phyloP scores from a whole-genome alignment of 2,797 vertebrate species.

The Dallia pectoralis region DNA sequence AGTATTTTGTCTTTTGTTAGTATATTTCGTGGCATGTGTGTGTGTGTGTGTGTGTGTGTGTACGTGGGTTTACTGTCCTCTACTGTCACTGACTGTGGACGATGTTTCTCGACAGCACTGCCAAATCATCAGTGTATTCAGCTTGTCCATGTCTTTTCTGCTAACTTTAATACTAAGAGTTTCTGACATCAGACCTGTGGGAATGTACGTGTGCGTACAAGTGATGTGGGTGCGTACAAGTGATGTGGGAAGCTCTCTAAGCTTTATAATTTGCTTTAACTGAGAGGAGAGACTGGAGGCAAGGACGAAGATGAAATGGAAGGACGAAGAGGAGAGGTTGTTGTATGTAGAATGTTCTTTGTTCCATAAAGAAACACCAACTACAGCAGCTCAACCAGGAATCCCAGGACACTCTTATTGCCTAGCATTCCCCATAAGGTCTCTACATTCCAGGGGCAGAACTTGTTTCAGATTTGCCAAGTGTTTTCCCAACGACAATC shows the following conservation, averaged over 20 bases:
- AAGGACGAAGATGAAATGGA: conserved; percentile 10
- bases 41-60: not conserved
- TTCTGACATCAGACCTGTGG: not conserved
- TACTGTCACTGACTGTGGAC: conserved; percentile 8
- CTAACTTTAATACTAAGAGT: conserved; percentile 16
- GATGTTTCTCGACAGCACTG: conserved; percentile 11
- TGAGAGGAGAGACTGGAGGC: conserved; percentile 24
- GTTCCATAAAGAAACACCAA: not conserved
- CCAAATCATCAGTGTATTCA: conserved; percentile 29
- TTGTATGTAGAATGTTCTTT: not conserved
- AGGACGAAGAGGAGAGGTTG: conserved; percentile 10
- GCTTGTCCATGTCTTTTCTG: conserved; percentile 24
- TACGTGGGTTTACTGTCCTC: not conserved
- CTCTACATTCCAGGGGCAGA: too few species aligned
- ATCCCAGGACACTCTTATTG: not conserved
- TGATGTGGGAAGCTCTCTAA: conserved; percentile 50
- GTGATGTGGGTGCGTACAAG: conserved; percentile 21
- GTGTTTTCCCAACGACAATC: too few species aligned
- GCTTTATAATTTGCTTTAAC: conserved; percentile 67
- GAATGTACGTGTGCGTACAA: not conserved
- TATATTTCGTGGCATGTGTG: not conserved
- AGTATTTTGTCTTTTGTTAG: not conserved
- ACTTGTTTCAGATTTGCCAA: too few species aligned
- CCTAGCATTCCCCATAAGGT: too few species aligned
- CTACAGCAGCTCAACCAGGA: conserved; percentile 8